These are phyloP conservation scores for Ryuthela nishihirai DNA, from an alignment of 2,888 invertebrate genomes.

Conservation along the genomic window DNA sequence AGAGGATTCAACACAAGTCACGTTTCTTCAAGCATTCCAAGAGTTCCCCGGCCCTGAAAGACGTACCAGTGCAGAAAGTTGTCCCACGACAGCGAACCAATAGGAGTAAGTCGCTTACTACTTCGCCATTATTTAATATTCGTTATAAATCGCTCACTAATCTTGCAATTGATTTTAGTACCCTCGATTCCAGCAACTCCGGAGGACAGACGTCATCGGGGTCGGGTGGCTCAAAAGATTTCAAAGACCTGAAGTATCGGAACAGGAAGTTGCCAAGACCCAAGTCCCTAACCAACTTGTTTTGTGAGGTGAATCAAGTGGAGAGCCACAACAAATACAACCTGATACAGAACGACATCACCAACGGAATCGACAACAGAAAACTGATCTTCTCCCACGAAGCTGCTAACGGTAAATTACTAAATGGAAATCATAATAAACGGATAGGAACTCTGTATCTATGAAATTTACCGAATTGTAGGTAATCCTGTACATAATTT, in stretches of 20 bases:
- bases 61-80: constrained; percentile 12
- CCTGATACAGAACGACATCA: constrained; percentile 10
- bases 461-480: too few species aligned
- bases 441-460: constrained; percentile 31
- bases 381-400: constrained; percentile 20
- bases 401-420: constrained; percentile 8
- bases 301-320: constrained; percentile 49
- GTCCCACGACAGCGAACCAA: constrained; percentile 7
- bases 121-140: constrained; percentile 72
- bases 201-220: constrained; percentile 82
- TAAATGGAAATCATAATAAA: constrained; percentile 20
- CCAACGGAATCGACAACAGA: constrained; percentile 22
- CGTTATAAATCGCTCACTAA: constrained; percentile 56
- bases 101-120: constrained; percentile 48
- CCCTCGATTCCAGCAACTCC: constrained; percentile 84
- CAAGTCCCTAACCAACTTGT: constrained; percentile 78
- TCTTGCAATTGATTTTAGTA: constrained; percentile 55
- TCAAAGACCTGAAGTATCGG: constrained; percentile 37
- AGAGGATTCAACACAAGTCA: constrained; percentile 21
- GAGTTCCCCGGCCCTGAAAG: constrained; percentile 20
- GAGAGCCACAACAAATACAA: constrained; percentile 17
- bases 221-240: constrained; percentile 60
- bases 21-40: constrained; percentile 59
- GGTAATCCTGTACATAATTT: background rate
- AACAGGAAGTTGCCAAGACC: constrained; percentile 76